Evolutionary conservation across 2,888 invertebrate species (phyloP).

Genomic region (Willowsia nigromaculata): DNA sequence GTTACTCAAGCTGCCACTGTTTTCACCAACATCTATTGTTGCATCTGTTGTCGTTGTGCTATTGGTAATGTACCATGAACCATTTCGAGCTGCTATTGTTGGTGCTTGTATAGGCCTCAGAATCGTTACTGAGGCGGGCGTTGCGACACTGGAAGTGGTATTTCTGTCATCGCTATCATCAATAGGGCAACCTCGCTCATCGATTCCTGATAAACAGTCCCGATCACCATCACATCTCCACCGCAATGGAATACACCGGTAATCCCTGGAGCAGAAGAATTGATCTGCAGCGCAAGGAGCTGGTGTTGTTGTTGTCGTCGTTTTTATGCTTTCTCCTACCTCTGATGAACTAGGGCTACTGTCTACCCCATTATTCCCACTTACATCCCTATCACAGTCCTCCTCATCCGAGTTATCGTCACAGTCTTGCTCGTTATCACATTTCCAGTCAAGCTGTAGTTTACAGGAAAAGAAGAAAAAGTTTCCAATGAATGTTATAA

Average conservation of each 20-base stretch:
- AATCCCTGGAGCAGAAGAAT: conserved; percentile 23
- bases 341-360: conserved; percentile 22
- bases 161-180: background rate
- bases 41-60: background rate
- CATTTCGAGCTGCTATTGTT: background rate
- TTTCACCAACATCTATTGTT: background rate
- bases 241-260: conserved; percentile 16
- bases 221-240: conserved; percentile 29
- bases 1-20: background rate
- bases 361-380: background rate
- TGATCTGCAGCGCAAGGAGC: conserved; percentile 20
- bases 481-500: background rate
- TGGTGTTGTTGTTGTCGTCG: conserved; percentile 26
- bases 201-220: conserved; percentile 34
- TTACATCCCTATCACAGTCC: background rate
- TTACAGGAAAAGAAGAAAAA: background rate
- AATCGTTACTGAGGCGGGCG: background rate
- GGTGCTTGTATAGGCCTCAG: background rate
- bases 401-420: conserved; percentile 49
- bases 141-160: background rate
- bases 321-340: background rate
- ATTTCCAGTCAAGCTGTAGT: conserved; percentile 30
- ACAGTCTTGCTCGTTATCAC: conserved; percentile 25
- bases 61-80: background rate
- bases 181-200: conserved; percentile 6